phyloP scores from a whole-genome alignment of 2,888 invertebrate genomes.

The Abscondita cerata region DNA sequence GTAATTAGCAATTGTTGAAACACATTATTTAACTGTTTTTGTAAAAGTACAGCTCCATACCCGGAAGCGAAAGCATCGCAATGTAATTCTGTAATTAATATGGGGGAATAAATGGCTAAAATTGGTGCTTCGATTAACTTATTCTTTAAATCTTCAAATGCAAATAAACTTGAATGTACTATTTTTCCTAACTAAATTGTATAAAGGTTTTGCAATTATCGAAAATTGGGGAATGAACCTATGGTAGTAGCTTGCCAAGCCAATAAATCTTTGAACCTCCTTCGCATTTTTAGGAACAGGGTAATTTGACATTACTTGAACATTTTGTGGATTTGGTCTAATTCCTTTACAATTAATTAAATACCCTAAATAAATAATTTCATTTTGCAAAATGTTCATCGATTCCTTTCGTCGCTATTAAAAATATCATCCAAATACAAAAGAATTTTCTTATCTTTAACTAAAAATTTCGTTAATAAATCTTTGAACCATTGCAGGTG shows the following conservation, averaged over 20 bases:
- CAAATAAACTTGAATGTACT: neutral
- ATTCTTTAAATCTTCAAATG: slow-evolving; percentile 1
- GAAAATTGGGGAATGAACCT: slow-evolving; percentile 34
- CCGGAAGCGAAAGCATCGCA: slow-evolving; percentile 46
- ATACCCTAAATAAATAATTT: too few relatives aligned
- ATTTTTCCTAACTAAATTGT: slow-evolving; percentile 36
- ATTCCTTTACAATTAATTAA: neutral
- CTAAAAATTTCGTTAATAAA: neutral
- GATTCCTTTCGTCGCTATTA: too few relatives aligned
- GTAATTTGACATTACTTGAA: neutral
- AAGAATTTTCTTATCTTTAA: neutral
- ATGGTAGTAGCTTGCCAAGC: neutral
- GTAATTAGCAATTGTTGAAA: slow-evolving; percentile 47
- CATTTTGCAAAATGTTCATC: too few relatives aligned
- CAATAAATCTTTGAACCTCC: neutral
- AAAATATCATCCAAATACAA: neutral
- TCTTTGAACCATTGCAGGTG: neutral
- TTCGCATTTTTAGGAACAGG: neutral
- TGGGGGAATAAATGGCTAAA: slow-evolving; percentile 46
- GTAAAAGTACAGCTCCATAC: slow-evolving; percentile 47
- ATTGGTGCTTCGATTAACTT: slow-evolving; percentile 36
- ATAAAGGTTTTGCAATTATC: slow-evolving; percentile 37
- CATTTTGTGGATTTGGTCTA: neutral
- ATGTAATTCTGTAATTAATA: slow-evolving; percentile 48
- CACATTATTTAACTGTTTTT: slow-evolving; percentile 39